Evolutionary conservation across 2,797 vertebrate species (phyloP).

Genomic region (Smutsia temminckii): DNA sequence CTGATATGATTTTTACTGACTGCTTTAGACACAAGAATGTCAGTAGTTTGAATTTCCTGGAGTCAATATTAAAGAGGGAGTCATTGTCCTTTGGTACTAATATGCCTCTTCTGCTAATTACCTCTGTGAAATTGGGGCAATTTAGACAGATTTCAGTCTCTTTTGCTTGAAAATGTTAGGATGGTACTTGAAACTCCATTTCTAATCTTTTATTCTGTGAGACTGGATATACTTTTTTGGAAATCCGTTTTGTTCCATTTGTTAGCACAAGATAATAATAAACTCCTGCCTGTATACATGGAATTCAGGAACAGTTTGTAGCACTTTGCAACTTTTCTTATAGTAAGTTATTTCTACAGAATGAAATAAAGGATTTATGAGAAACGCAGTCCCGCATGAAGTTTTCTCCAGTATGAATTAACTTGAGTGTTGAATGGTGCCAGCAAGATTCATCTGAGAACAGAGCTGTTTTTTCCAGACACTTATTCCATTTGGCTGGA

Average conservation of each 20-base stretch:
- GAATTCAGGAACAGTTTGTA: not conserved
- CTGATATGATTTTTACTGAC: not conserved
- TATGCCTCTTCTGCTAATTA: not conserved
- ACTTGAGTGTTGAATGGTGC: not conserved
- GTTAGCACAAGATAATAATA: not conserved
- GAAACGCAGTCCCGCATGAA: not conserved
- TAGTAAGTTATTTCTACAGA: not conserved
- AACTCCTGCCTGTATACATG: not conserved
- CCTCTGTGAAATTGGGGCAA: not conserved
- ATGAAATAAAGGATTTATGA: not conserved
- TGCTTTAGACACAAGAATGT: not conserved
- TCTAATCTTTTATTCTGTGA: not conserved
- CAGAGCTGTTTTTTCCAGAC: not conserved
- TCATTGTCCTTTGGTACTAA: not conserved
- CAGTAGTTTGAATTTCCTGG: not conserved
- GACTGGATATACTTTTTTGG: not conserved
- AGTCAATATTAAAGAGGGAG: not conserved
- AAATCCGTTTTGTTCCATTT: not conserved
- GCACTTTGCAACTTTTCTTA: not conserved
- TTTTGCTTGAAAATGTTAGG: not conserved
- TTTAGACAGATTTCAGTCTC: not conserved
- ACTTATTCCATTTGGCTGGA: slow-evolving; percentile 34
- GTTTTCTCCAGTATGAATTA: slow-evolving; percentile 37
- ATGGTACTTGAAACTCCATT: not conserved
- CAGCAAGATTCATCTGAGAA: slow-evolving; percentile 38